phyloP scores from a whole-genome alignment of 1,140 invertebrate genomes.

The Hormaphis cornu region DNA sequence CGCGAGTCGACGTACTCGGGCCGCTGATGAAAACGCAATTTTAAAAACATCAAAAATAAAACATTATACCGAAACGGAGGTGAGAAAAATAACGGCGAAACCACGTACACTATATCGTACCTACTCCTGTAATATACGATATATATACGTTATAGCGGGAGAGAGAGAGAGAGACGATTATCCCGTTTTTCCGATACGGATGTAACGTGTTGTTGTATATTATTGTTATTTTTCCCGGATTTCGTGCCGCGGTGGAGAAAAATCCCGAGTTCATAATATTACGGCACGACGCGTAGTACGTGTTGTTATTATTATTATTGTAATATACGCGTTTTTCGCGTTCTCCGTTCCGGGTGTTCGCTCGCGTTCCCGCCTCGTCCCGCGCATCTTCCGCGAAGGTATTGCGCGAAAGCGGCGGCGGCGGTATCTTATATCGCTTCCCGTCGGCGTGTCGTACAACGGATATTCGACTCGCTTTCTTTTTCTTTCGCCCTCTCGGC shows the following conservation, averaged over 20 bases:
- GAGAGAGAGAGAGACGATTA: too few relatives aligned
- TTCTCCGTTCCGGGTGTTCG: not conserved
- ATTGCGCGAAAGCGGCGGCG: too few relatives aligned
- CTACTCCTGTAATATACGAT: too few relatives aligned
- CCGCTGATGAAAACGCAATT: too few relatives aligned
- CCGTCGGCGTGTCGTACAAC: too few relatives aligned
- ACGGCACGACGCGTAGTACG: not conserved
- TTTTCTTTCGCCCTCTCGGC: not conserved
- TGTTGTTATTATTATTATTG: not conserved
- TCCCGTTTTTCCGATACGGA: conserved; percentile 21
- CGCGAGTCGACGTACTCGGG: too few relatives aligned
- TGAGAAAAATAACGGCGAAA: conserved; percentile 2
- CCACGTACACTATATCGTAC: too few relatives aligned
- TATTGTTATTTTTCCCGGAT: too few relatives aligned
- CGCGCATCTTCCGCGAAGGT: too few relatives aligned
- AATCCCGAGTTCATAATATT: not conserved
- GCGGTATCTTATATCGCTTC: too few relatives aligned
- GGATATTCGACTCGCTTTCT: not conserved
- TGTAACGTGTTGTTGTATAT: too few relatives aligned
- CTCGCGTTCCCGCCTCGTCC: not conserved
- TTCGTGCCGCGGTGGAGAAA: not conserved
- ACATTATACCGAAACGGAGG: not conserved
- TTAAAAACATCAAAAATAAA: not conserved
- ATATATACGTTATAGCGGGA: too few relatives aligned
- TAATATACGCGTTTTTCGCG: not conserved